Percentiles rank a stretch among this genome's conserved stretches.
phyloP scores from a whole-genome alignment of 1,140 invertebrate species.

The Hylyphantes graminicola region DNA sequence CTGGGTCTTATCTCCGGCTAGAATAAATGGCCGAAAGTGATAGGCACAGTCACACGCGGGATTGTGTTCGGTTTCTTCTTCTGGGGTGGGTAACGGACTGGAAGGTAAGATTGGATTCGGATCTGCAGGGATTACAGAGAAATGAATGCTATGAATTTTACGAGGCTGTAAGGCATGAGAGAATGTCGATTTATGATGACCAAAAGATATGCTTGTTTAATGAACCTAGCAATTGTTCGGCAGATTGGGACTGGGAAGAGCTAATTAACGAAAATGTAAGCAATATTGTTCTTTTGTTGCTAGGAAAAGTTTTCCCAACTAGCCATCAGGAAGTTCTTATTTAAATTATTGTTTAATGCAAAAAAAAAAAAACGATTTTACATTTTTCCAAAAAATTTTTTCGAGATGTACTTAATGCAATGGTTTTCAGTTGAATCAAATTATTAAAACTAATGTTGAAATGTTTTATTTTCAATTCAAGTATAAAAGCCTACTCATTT shows the following conservation, averaged over 20 bases:
- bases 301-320: too few relatives aligned
- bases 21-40: conserved; percentile 51
- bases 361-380: too few relatives aligned
- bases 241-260: neutral
- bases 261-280: too few relatives aligned
- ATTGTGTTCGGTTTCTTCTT: conserved; percentile 9
- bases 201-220: conserved; percentile 50
- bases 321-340: too few relatives aligned
- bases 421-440: too few relatives aligned
- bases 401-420: too few relatives aligned
- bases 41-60: conserved; percentile 30
- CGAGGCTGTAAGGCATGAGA: conserved; percentile 28
- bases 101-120: conserved; percentile 34
- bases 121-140: conserved; percentile 39
- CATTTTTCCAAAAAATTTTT: too few relatives aligned
- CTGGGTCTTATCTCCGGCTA: conserved; percentile 44
- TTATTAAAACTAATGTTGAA: too few relatives aligned
- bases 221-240: conserved; percentile 21
- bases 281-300: too few relatives aligned
- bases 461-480: too few relatives aligned
- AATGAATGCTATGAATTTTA: conserved; percentile 55
- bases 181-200: conserved; percentile 56
- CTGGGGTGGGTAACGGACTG: conserved; percentile 45
- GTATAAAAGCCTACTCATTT: too few relatives aligned
- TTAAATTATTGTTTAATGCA: too few relatives aligned